Base-by-base conservation (phyloP, 2,888 invertebrate species). In the Antitype chi region DNA sequence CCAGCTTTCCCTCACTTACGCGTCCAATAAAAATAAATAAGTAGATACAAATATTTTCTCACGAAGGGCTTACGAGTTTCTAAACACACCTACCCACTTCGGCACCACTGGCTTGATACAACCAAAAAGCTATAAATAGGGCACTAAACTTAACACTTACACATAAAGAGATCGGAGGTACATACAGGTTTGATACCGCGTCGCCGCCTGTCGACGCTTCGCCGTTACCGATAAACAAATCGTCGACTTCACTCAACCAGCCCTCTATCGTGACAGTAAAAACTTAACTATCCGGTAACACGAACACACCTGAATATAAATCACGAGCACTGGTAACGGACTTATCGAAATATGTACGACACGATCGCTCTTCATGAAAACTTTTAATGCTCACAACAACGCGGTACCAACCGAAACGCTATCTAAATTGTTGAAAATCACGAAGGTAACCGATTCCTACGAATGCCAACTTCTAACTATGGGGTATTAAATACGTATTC, bases 261-360 rank as follows among this genome's bases (percentile, higher is more conserved):
- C 88, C 94, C 94, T 93, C 93, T 96, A 95, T 96, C 95, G 93
- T 92, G 94, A 92, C 93, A 92, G 91, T 96, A 95, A 96, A 96
- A 96, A 93, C 92, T 95, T 95, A 96, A 96, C 95, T 96, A 96
- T 96, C 95, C 92, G 92, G 93, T 91, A 92, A 95, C 96, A 96
- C 93, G 95, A 94, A 94, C 92, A 92, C 94, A 94, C 94, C 93
- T 94, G 92, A 93, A 94, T 94, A 93, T 95, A 96, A 96, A 96
- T 95, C 94, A 95, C 94, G 90, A 93, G 90, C 91, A 93, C 93
- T 90, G 87, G 92, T 93, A 94, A 91, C 89, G 89, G 92, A 94
- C 93, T 94, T 96, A 95, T 95, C 94, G 92, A 94, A 93, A 92
- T 92, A 92, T 95, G 95, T 95, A 94, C 91, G 89, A 95, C 95